Evolutionary conservation across 2,113 vertebrate genomes (phyloP), one percentile per base, ranked within the genome.

Genomic region (Anser cygnoides): DNA sequence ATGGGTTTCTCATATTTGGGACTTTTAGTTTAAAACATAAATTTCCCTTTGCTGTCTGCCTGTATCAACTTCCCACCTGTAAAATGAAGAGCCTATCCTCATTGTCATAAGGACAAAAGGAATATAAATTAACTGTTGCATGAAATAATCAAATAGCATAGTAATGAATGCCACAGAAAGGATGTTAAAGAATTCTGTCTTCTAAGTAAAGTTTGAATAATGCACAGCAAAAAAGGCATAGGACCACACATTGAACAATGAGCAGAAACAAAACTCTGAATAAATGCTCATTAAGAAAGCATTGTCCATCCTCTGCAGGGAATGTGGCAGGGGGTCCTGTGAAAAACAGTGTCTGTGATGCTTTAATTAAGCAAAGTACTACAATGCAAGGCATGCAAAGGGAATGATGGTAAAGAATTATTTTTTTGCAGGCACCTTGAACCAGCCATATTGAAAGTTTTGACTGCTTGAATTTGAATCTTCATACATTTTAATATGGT

Each of bases 141-240:
- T 58, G 67, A 95, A 84, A 78, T 25, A 92, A 46, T 7, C 61
- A 75, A 87, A 91, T 18, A 78, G 44, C 58, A 79, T 21, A 37
- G 37, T 66, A 91, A 73, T 37, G n/a, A 89, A 82, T 43, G 35
- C 15, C n/a, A 72, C 31, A 62, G 70, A 75, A 92, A 58, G 77
- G 57, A 81, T 1, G 2, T 49, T 74, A 85, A 92, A 74, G 61
- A 87, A 77, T 93, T 77, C 35, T 66, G 37, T 88, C 35, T 86
- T 94, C 46, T 74, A 67, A 74, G 54, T 82, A 78, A 95, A 65
- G 50, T 86, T 89, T 93, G 41, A 92, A 77, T 58, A 93, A 90
- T 1, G 13, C 71, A 63, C 44, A 79, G 21, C 72, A 74, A 91
- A 87, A 87, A 80, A 74, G 13, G 44, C 57, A 77, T 55, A 81